Evolutionary conservation across 2,797 vertebrate species (phyloP), one percentile per base, ranked within the genome.

Genomic region (Syngnathus rostellatus): DNA sequence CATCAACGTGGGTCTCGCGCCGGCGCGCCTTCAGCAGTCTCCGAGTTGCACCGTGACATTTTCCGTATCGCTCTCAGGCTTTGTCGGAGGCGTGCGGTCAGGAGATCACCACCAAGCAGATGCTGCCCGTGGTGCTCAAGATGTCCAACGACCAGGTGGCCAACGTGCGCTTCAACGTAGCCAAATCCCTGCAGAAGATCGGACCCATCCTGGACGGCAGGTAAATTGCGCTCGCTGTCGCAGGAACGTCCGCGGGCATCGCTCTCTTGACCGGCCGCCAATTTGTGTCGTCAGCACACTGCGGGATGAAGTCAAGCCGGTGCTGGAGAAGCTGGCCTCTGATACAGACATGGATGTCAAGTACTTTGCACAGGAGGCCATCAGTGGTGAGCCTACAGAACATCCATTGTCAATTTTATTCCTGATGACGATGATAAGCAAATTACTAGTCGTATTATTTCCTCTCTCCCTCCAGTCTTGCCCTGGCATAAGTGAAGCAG

Each of bases 111-210:
- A 94, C 94, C 21, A 95, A 95, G 79, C 93, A 94, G 83, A 95
- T 95, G 94, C 85, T 96, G 21, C 94, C 94, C 2, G 92, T 94
- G 25, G 93, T 96, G 57, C 79, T 96, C 66, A 94, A 94, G 85
- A 95, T 96, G 94, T 92, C 94, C 66, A 92, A 91, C 1, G 94
- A 96, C 86, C 94, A 95, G 81, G 94, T 96, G 82, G 94, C 94
- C 65, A 96, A 96, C 10, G 94, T 96, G 14, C 94, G 94, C 78
- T 96, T 96, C 83, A 96, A 96, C 8, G 94, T 96, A 75, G 94
- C 94, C 66, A 95, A 95, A 84, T 93, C 92, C 23, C 88, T 96
- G 55, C 94, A 96, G 86, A 94, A 94, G 88, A 94, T 95, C 11
- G 94, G 94, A 72, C 92, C 93, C 0, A 90, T 95, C 75, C 84